Base-by-base conservation (phyloP, 2,797 vertebrate genomes). In the Premnoplex brunnescens region DNA sequence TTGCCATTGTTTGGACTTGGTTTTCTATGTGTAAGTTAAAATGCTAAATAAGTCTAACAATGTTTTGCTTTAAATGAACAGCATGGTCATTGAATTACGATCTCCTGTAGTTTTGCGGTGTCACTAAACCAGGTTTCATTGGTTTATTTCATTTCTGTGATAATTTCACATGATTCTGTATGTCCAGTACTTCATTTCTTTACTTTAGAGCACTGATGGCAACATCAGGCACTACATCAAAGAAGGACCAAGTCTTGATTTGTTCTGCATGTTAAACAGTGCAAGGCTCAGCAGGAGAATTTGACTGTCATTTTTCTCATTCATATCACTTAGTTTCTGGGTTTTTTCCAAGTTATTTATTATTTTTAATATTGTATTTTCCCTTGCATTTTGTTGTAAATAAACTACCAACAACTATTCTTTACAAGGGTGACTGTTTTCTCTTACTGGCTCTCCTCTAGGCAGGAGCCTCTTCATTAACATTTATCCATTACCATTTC, bases 321-420 rank as follows among this genome's bases (percentile, higher is more conserved):
- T 94, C 91, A 85, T 95, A 95, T 97, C 97, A 88, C 83, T 96
- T 97, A 98, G 97, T 97, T 98, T 97, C 98, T 98, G 92, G 8
- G 69, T 95, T 96, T 96, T 97, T 94, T n/a, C 95, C 88, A 36
- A 98, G 98, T 98, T 98, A 98, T 98, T 98, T 98, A 98, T 98
- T 98, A 98, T 98, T 98, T 98, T 98, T 97, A 98, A 98, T 98
- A 98, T 97, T 98, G 98, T 97, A 97, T 96, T 97, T 98, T 98
- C 97, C 98, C 97, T 98, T 97, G 97, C 97, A 97, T 98, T 97
- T 98, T 98, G 96, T 98, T 99, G 98, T 98, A 98, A 99, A 99
- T 99, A 99, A 99, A 99, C 96, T 99, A 98, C 98, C 97, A 98
- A 98, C 97, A 98, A 98, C 98, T 98, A 98, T 98, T 97, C 97